Percentiles rank a stretch among this genome's conserved stretches.
phyloP scores from a whole-genome alignment of 2,888 invertebrate genomes.

The Acrocyrtus sp. region DNA sequence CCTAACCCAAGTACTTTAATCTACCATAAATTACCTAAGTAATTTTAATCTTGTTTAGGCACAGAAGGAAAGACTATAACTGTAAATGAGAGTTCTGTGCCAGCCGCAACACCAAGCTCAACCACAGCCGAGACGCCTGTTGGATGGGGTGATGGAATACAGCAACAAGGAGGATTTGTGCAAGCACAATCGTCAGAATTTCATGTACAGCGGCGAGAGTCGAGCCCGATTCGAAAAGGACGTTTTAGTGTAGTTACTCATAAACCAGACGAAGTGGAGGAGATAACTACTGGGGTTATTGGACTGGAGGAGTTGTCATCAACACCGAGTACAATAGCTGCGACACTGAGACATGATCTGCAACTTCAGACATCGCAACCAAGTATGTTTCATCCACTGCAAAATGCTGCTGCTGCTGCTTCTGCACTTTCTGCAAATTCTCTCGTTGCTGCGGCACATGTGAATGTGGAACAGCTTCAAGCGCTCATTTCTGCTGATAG shows the following conservation, averaged over 20 bases:
- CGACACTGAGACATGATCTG: conserved; percentile 12
- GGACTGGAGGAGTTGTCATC: conserved; percentile 29
- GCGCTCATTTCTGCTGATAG: conserved; percentile 8
- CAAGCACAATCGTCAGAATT: too few species aligned
- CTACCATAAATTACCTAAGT: too few species aligned
- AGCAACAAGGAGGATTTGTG: not conserved
- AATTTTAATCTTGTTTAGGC: too few species aligned
- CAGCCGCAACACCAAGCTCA: conserved; percentile 20
- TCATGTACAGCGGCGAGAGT: conserved; percentile 29
- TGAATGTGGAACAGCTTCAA: conserved; percentile 31
- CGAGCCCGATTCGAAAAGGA: conserved; percentile 63
- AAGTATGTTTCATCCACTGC: conserved; percentile 41
- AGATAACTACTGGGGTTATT: conserved; percentile 38
- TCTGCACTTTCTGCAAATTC: conserved; percentile 18
- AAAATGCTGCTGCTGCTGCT: conserved; percentile 29
- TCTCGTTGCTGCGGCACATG: conserved; percentile 22
- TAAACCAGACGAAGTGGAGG: conserved; percentile 60
- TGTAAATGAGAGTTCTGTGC: too few species aligned
- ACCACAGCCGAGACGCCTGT: conserved; percentile 23
- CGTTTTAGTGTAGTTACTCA: conserved; percentile 65
- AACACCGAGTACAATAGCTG: conserved; percentile 13
- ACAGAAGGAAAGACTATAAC: too few species aligned
- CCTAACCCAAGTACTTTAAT: too few species aligned
- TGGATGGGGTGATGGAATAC: not conserved
- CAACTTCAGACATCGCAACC: conserved; percentile 29